phyloP scores from a whole-genome alignment of 1,140 invertebrate genomes.

The Ceratitis capitata region DNA sequence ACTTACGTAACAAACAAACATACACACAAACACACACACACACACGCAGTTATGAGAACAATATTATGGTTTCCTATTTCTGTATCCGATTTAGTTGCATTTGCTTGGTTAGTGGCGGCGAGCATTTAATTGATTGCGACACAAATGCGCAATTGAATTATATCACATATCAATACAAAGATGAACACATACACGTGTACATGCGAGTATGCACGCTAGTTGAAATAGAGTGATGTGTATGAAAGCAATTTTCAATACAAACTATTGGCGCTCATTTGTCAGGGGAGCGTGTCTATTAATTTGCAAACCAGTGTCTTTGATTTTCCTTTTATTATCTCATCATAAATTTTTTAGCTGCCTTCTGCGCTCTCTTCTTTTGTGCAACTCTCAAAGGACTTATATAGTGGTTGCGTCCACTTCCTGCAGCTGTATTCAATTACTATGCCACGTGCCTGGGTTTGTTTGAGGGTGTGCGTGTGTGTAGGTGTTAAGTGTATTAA shows the following conservation, averaged over 20 bases:
- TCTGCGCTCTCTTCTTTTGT: not conserved
- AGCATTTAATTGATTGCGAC: not conserved
- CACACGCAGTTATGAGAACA: not conserved
- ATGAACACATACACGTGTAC: not conserved
- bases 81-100: not conserved
- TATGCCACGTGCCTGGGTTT: not conserved
- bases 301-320: not conserved
- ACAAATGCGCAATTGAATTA: conserved; percentile 20
- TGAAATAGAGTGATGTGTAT: not conserved
- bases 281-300: not conserved
- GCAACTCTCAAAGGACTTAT: not conserved
- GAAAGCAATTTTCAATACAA: not conserved
- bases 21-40: not conserved
- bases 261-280: not conserved
- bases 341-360: not conserved
- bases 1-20: not conserved
- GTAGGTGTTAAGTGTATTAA: not conserved
- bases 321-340: not conserved
- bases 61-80: not conserved
- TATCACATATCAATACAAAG: not conserved
- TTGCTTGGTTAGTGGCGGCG: not conserved
- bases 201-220: not conserved
- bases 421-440: not conserved
- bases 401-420: not conserved
- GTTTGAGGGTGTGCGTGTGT: too few relatives aligned